phyloP scores from a whole-genome alignment of 35 echinoderm and acorn worm species.

The Strongylocentrotus purpuratus region DNA sequence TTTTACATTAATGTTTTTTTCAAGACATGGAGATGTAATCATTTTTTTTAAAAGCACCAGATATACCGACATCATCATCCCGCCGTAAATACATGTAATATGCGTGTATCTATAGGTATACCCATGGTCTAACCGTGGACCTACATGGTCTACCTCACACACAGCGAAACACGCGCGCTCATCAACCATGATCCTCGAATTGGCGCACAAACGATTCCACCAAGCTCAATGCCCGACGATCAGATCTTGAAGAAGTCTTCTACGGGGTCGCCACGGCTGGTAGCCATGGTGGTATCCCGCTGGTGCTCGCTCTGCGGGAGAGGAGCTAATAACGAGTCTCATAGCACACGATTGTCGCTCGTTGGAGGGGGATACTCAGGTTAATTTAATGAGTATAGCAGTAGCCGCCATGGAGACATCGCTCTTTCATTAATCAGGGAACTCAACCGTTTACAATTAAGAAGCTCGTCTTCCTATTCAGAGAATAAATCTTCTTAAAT shows the following conservation, averaged over 20 bases:
- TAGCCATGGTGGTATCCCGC: not conserved
- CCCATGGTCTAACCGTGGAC: no score
- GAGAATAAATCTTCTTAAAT: not conserved
- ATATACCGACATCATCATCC: no score
- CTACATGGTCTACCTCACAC: no score
- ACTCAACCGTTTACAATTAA: constrained; percentile 18
- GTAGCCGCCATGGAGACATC: not conserved
- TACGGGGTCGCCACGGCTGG: not conserved
- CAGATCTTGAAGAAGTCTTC: not conserved
- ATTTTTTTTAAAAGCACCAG: no score
- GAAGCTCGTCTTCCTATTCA: constrained; percentile 1
- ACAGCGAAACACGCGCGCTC: not conserved
- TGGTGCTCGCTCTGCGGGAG: not conserved
- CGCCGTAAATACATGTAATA: no score
- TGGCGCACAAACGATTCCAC: not conserved
- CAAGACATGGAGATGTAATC: no score
- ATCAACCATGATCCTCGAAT: not conserved
- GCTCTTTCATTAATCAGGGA: constrained; percentile 3
- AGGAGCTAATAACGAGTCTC: not conserved
- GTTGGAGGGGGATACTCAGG: not conserved
- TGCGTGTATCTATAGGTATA: no score
- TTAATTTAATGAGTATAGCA: constrained; percentile 19
- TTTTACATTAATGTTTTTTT: no score
- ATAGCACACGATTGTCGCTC: not conserved
- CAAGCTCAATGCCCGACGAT: not conserved